These are phyloP conservation scores for Gnathonemus longibarbis DNA, from an alignment of 2,113 vertebrate genomes.

Conservation along the genomic window DNA sequence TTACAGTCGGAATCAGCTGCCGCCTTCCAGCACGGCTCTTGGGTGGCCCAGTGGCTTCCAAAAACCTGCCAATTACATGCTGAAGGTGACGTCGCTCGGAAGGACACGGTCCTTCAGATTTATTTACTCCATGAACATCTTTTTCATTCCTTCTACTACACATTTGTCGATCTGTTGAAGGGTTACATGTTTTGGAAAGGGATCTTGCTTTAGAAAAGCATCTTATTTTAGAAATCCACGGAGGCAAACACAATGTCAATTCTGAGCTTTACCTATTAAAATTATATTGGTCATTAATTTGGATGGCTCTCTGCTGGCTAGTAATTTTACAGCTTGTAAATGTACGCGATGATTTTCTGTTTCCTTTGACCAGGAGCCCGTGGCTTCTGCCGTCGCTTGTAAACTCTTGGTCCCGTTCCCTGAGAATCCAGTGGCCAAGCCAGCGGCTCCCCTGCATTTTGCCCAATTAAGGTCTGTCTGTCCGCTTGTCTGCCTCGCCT, in stretches of 20 bases:
- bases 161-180: neutral
- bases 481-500: neutral
- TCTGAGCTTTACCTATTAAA: neutral
- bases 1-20: neutral
- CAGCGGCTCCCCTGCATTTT: neutral
- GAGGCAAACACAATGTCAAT: neutral
- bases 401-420: neutral
- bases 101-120: neutral
- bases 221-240: neutral
- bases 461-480: conserved; percentile 6
- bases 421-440: neutral
- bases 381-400: neutral
- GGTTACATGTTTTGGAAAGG: neutral
- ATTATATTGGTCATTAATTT: neutral
- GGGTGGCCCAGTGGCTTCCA: neutral
- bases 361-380: neutral
- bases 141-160: neutral
- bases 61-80: neutral
- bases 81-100: neutral
- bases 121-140: neutral
- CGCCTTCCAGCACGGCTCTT: neutral
- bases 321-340: conserved; percentile 4
- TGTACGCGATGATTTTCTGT: neutral
- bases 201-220: neutral
- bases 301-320: neutral